These are phyloP conservation scores for Sicus ferrugineus DNA, from an alignment of 2,888 invertebrate genomes.

Conservation along the genomic window DNA sequence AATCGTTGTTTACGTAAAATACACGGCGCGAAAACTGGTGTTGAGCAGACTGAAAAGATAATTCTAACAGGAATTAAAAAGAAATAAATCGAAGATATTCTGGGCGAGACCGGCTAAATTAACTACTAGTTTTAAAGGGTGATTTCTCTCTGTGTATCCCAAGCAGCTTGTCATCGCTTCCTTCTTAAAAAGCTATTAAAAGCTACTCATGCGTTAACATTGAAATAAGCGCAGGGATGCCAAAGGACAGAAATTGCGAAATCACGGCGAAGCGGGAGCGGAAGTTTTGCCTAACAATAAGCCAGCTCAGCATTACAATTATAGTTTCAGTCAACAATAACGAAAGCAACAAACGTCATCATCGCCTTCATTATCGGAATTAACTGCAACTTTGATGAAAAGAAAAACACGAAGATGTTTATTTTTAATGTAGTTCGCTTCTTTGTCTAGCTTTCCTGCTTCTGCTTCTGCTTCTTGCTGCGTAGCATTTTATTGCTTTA, in stretches of 20 bases:
- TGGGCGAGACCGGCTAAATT: too few species aligned
- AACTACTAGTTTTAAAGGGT: too few species aligned
- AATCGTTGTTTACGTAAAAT: conserved; percentile 12
- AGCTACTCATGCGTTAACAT: conserved; percentile 30
- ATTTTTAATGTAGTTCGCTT: conserved; percentile 10
- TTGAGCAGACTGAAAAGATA: too few species aligned
- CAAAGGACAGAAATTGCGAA: conserved; percentile 31
- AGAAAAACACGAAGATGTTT: conserved; percentile 4
- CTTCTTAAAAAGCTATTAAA: conserved; percentile 30
- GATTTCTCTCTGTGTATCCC: not conserved
- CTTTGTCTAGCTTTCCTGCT: conserved; percentile 19
- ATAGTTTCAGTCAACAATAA: not conserved
- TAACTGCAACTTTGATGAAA: too few species aligned
- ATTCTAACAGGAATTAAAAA: not conserved
- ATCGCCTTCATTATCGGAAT: not conserved
- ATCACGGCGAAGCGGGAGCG: conserved; percentile 28
- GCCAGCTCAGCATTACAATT: conserved; percentile 30
- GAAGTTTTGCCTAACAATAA: conserved; percentile 31
- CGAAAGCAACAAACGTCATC: conserved; percentile 3
- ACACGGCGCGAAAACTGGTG: conserved; percentile 6
- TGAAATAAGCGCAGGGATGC: conserved; percentile 28
- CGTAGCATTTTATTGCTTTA: conserved; percentile 25
- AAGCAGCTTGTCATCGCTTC: conserved; percentile 12
- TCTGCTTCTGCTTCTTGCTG: conserved; percentile 1
- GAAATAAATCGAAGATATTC: not conserved